These are phyloP conservation scores for Sylvia borin DNA, from an alignment of 2,797 vertebrate genomes.

Conservation along the genomic window DNA sequence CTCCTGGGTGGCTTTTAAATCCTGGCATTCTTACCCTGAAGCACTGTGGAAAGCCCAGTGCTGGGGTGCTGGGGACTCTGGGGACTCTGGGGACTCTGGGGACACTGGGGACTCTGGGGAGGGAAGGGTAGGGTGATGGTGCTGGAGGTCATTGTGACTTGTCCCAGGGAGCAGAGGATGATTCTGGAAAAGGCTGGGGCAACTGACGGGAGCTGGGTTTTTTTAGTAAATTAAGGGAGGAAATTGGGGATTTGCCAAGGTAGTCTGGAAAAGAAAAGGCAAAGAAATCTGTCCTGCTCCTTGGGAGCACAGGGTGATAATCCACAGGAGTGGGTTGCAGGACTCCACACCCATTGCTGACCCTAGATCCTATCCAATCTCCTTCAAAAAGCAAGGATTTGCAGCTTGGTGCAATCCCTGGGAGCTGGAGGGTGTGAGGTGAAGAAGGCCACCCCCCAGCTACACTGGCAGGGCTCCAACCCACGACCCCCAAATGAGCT, in stretches of 20 bases:
- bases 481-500: not conserved
- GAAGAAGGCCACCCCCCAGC: not conserved
- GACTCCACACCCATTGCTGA: not conserved
- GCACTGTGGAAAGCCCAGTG: not conserved
- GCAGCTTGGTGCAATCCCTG: not conserved
- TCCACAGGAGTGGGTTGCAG: not conserved
- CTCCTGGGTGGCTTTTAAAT: not conserved
- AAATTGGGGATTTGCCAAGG: not conserved
- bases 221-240: not conserved
- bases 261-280: not conserved
- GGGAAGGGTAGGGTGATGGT: rapidly evolving
- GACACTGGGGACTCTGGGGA: not conserved
- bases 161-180: rapidly evolving
- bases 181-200: rapidly evolving
- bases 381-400: not conserved
- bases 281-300: not conserved
- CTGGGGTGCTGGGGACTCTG: not conserved
- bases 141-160: rapidly evolving
- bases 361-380: not conserved
- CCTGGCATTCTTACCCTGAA: not conserved
- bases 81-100: not conserved
- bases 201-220: not conserved
- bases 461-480: not conserved
- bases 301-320: rapidly evolving
- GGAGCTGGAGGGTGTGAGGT: not conserved